phyloP scores from a whole-genome alignment of 2,888 invertebrate species.

The Lamellibrachia columna region DNA sequence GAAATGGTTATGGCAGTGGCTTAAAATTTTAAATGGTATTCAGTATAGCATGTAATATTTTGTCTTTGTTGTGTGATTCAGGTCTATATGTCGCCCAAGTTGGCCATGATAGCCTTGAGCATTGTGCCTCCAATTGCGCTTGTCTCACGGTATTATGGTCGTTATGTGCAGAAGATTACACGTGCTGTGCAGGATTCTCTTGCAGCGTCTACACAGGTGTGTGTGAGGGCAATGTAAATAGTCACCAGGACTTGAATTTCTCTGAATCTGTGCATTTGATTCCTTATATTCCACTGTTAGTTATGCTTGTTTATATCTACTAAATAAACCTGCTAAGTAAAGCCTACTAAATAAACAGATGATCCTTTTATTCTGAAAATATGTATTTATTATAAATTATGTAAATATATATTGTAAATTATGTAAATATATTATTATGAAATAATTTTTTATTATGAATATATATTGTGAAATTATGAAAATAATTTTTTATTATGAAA shows the following conservation, averaged over 20 bases:
- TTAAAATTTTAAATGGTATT: neutral
- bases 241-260: neutral
- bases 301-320: neutral
- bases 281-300: neutral
- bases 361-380: neutral
- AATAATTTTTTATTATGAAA: no score
- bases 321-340: neutral
- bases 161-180: constrained; percentile 86
- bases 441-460: no score
- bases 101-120: constrained; percentile 85
- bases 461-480: no score
- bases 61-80: constrained; percentile 59
- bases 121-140: constrained; percentile 91
- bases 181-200: constrained; percentile 75
- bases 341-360: neutral
- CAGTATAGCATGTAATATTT: neutral
- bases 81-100: constrained; percentile 90
- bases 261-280: neutral
- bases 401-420: no score
- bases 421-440: no score
- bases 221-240: neutral
- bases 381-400: no score
- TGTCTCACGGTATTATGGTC: constrained; percentile 75
- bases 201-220: constrained; percentile 73
- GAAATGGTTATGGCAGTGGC: neutral